Evolutionary conservation across 2,113 vertebrate genomes (phyloP), one percentile per base, ranked within the genome.

Genomic region (Pheucticus melanocephalus): DNA sequence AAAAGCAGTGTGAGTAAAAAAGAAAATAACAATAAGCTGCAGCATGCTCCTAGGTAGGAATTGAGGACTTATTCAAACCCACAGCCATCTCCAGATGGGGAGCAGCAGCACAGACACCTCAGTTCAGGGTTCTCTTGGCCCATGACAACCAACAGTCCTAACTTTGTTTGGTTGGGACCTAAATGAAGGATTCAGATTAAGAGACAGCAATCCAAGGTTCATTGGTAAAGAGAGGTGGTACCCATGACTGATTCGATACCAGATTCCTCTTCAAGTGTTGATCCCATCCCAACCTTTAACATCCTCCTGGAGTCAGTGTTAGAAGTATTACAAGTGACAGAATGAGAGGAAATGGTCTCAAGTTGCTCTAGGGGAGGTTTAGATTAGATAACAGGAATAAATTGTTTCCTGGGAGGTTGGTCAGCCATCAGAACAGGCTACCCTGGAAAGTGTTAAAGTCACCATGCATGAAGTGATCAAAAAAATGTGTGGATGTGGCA

Each of bases 211-310:
- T 44, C 7, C 4, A 4, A 3, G 33, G 25, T 10, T 51, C 23
- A 56, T 12, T 6, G 7, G 1, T 11, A 10, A 17, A 60, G 31
- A 40, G 12, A 69, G 6, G 1, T 28, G 6, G 2, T 16, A 65
- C 4, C 12, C 12, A 42, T 23, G 15, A 60, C 7, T 53, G 28
- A 30, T 10, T 31, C 30, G 20, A 53, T 8, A 22, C 10, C 28
- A 14, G 27, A 75, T 40, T 75, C 22, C 3, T 6, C 9, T 15
- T 3, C 18, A 69, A 3, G 27, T 66, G 40, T 22, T 90, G 33
- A 80, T 59, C 8, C 17, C 14, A n/a, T 66, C 18, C 39, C 27
- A 68, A 21, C 16, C 21, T 70, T 54, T 65, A 60, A 40, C 20
- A 71, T 31, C 33, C 9, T 79, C 10, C 35, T 39, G 50, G 77